These are phyloP conservation scores for Odontocerum albicorne DNA, from an alignment of 2,888 invertebrate species.

Conservation along the genomic window DNA sequence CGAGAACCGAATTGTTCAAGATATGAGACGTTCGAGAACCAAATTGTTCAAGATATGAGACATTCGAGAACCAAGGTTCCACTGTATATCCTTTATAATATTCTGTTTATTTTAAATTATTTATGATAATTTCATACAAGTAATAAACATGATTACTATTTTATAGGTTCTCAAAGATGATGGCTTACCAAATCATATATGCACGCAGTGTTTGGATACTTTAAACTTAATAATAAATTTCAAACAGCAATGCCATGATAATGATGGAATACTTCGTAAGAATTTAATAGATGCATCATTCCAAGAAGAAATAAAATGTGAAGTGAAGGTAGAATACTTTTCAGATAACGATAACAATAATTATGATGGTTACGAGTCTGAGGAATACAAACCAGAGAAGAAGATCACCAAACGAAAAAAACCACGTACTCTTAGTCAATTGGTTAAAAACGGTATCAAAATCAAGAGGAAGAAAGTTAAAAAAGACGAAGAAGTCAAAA, in stretches of 20 bases:
- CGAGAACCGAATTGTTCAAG: too few species aligned
- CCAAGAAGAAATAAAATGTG: neutral
- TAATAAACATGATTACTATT: neutral
- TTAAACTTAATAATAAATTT: conserved; percentile 12
- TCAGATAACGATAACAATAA: conserved; percentile 20
- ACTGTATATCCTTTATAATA: neutral
- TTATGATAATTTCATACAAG: neutral
- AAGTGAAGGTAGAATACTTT: conserved; percentile 17
- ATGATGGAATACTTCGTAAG: conserved; percentile 14
- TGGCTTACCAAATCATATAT: conserved; percentile 23
- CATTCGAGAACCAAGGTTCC: neutral
- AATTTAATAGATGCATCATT: neutral
- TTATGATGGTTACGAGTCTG: conserved; percentile 7
- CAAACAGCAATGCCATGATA: conserved; percentile 18
- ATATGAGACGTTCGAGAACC: too few species aligned
- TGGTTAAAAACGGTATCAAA: conserved; percentile 3
- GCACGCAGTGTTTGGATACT: conserved; percentile 9
- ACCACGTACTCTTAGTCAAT: neutral
- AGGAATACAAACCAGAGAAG: conserved; percentile 8
- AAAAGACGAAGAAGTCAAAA: conserved; percentile 6
- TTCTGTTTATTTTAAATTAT: neutral
- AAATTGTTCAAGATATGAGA: neutral
- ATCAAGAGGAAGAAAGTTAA: conserved; percentile 2
- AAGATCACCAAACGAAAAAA: conserved; percentile 7
- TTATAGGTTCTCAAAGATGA: conserved; percentile 18